Base-by-base conservation (phyloP, 2,888 invertebrate genomes). In the Tinea semifulvella region DNA sequence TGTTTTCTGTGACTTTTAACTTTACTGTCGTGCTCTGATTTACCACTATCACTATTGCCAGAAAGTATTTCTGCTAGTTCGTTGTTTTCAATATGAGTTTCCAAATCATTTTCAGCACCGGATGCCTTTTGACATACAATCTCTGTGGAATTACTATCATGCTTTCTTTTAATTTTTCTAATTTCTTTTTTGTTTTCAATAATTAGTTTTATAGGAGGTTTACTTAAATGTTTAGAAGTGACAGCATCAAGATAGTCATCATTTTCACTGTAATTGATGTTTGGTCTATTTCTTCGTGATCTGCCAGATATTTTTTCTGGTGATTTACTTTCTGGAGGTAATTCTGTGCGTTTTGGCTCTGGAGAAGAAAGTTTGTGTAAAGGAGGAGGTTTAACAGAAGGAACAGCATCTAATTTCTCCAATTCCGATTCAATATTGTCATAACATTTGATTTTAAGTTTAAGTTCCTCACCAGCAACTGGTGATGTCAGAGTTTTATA, bases 261-360 rank as follows among this genome's bases (percentile, higher is more conserved):
- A 72, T 82, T 73, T 77, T 84, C 71, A 79, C 82, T 69, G 74
- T 86, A 82, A 56, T 82, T 82, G 45, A 82, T 68, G 56, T 79
- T 81, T 46, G 73, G 70, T 49, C 82, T 68, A 54, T 80, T 76
- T 50, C 82, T 66, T 53, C 81, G 64, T 14, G 82, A 68, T 54
- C 82, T 65, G 7, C 82, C 82, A 6, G 36, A 22, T 2, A 11
- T 60, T 55, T 40, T 43, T 17, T 40, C 40, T 4, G 40, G 40
- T 22, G 40, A 22, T 40, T 40, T 40, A 40, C 22, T 20, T 22
- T 40, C 11, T 20, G 26, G 31, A 25, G 20, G 55, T 44, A 18
- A 59, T 55, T 81, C 81, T 55, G 74, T 70, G 11, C 74, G 73
- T 54, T 81, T 79, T 26, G 76, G 75, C 50, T 79, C 77, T 45